Percentiles rank a stretch among this genome's conserved stretches.
phyloP scores from a whole-genome alignment of 53 echinoderm and acorn worm species.

The Glandiceps talaboti region DNA sequence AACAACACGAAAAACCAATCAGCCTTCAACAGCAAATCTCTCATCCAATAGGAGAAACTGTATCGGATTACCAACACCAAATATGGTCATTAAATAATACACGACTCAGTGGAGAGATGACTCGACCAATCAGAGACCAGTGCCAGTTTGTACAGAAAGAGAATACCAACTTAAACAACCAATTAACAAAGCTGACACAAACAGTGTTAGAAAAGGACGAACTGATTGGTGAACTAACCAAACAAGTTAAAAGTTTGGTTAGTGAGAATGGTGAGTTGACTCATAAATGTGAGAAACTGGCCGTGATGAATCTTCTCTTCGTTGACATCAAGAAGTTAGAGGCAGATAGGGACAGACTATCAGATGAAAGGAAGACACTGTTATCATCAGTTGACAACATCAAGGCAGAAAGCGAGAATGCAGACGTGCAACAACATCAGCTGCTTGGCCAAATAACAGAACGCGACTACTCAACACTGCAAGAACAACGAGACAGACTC shows the following conservation, averaged over 20 bases:
- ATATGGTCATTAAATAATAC: too few relatives aligned
- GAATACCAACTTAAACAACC: background rate
- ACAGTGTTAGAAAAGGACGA: background rate
- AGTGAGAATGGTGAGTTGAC: background rate
- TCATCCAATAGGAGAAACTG: too few relatives aligned
- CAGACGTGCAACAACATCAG: background rate
- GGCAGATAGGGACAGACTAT: background rate
- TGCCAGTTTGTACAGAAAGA: background rate
- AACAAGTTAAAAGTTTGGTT: background rate
- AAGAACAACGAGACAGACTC: too few relatives aligned
- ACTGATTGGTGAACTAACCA: background rate
- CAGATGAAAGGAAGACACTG: background rate
- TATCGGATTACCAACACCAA: too few relatives aligned
- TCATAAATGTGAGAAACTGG: background rate
- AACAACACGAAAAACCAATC: background rate
- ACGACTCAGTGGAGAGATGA: too few relatives aligned
- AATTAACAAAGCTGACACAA: background rate
- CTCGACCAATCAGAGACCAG: too few relatives aligned
- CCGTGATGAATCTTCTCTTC: background rate
- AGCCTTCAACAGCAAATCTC: too few relatives aligned
- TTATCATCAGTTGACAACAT: background rate
- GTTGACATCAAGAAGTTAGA: background rate
- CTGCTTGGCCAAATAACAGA: too few relatives aligned
- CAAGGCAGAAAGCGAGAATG: background rate
- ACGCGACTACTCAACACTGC: too few relatives aligned